phyloP scores from a whole-genome alignment of 2,888 invertebrate genomes.

The Clostera curtula region DNA sequence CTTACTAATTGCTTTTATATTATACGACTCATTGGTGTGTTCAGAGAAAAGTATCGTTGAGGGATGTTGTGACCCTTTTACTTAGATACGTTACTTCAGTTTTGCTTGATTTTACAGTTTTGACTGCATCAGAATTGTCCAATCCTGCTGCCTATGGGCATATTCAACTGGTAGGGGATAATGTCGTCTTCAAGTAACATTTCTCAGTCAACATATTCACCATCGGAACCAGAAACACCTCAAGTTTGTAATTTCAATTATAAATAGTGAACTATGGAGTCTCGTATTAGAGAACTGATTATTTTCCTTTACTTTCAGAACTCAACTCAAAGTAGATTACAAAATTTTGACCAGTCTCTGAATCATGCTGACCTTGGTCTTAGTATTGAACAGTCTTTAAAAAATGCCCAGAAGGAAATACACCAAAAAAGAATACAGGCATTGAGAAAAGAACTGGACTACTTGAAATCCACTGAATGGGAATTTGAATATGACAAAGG shows the following conservation, averaged over 20 bases:
- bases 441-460: slow-evolving; percentile 83
- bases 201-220: slow-evolving; percentile 60
- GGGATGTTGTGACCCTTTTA: too few species aligned
- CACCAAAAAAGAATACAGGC: slow-evolving; percentile 82
- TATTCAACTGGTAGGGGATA: slow-evolving; percentile 16
- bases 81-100: too few species aligned
- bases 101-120: too few species aligned
- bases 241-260: slow-evolving; percentile 33
- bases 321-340: slow-evolving; percentile 42
- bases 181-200: slow-evolving; percentile 68
- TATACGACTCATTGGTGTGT: too few species aligned
- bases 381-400: slow-evolving; percentile 71
- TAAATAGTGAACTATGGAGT: slow-evolving; percentile 1
- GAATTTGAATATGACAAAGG: slow-evolving; percentile 84
- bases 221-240: slow-evolving; percentile 62
- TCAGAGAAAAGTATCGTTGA: too few species aligned
- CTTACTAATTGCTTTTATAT: too few species aligned
- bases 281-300: neutral
- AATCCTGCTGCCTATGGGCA: too few species aligned
- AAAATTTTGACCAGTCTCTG: slow-evolving; percentile 61
- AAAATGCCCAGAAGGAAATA: slow-evolving; percentile 76
- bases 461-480: slow-evolving; percentile 87
- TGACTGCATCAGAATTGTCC: too few species aligned
- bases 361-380: slow-evolving; percentile 70
- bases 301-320: slow-evolving; percentile 30